Evolutionary conservation across 1,140 invertebrate genomes (phyloP).

Genomic region (Caenorhabditis brenneri): DNA sequence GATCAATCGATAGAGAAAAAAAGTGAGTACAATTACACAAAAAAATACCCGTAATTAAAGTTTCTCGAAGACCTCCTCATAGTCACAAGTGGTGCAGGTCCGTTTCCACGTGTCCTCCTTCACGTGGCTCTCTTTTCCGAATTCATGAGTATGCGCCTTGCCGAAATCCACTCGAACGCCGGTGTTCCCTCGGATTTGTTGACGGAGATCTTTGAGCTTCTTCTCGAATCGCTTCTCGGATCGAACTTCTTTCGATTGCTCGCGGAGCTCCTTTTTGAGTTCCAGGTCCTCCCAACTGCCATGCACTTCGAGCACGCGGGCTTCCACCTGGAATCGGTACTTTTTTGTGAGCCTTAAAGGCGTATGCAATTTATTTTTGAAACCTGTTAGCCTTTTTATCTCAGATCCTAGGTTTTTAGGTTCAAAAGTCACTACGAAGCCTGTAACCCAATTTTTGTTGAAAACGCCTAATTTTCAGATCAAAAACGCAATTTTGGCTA

Average conservation of each 20-base stretch:
- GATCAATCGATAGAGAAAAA: background rate
- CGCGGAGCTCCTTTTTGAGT: slow-evolving; percentile 57
- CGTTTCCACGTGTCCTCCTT: slow-evolving; percentile 59
- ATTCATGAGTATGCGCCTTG: slow-evolving; percentile 61
- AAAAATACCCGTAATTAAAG: slow-evolving; percentile 44
- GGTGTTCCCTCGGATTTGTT: slow-evolving; percentile 59
- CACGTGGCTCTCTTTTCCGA: slow-evolving; percentile 60
- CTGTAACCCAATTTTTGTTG: too few relatives aligned
- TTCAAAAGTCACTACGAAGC: too few relatives aligned
- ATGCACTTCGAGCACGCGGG: slow-evolving; percentile 61
- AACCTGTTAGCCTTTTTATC: too few relatives aligned
- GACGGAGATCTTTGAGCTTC: slow-evolving; percentile 67
- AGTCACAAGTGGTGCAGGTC: slow-evolving; percentile 61
- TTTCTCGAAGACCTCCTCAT: slow-evolving; percentile 63
- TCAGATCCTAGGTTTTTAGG: too few relatives aligned
- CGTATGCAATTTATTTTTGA: too few relatives aligned
- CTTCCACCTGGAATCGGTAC: slow-evolving; percentile 64
- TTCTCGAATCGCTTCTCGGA: slow-evolving; percentile 64
- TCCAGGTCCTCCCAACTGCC: slow-evolving; percentile 64
- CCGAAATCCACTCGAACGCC: slow-evolving; percentile 7
- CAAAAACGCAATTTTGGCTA: background rate
- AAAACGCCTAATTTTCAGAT: slow-evolving; percentile 8
- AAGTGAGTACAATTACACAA: background rate
- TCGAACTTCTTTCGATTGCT: slow-evolving; percentile 53
- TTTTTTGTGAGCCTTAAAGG: too few relatives aligned